These are phyloP conservation scores for Nansenia antarctica DNA, from an alignment of 2,113 vertebrate species.

Conservation along the genomic window DNA sequence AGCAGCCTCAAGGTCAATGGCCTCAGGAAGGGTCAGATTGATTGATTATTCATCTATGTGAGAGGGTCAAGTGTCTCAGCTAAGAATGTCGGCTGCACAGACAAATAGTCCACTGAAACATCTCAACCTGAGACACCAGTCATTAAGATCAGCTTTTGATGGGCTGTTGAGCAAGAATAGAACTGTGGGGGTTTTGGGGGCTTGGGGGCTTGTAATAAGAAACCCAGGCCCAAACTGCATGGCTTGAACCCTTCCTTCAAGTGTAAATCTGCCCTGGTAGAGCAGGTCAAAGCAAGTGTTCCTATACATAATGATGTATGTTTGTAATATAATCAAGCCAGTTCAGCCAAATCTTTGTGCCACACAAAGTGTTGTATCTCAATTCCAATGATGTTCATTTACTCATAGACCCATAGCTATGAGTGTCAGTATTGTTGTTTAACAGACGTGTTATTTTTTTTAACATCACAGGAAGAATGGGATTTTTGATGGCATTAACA, in stretches of 20 bases:
- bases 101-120: background rate
- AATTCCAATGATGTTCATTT: background rate
- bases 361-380: background rate
- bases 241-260: background rate
- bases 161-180: background rate
- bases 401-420: background rate
- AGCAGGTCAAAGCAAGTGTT: background rate
- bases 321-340: background rate
- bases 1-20: background rate
- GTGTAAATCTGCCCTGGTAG: conserved; percentile 13
- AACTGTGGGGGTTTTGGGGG: background rate
- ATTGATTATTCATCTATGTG: background rate
- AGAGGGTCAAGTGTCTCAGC: background rate
- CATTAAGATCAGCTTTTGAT: background rate
- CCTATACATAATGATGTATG: background rate
- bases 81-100: background rate
- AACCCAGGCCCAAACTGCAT: background rate
- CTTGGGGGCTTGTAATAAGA: conserved; percentile 5
- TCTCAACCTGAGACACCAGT: background rate
- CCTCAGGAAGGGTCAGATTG: background rate
- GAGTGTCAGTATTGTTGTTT: too few species aligned
- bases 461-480: too few species aligned
- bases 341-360: conserved; percentile 17
- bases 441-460: too few species aligned
- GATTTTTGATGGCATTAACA: too few species aligned